Evolutionary conservation across 92 coral and sea anemone genomes (phyloP), one percentile per base, ranked within the genome.

Genomic region (Ricordea florida): DNA sequence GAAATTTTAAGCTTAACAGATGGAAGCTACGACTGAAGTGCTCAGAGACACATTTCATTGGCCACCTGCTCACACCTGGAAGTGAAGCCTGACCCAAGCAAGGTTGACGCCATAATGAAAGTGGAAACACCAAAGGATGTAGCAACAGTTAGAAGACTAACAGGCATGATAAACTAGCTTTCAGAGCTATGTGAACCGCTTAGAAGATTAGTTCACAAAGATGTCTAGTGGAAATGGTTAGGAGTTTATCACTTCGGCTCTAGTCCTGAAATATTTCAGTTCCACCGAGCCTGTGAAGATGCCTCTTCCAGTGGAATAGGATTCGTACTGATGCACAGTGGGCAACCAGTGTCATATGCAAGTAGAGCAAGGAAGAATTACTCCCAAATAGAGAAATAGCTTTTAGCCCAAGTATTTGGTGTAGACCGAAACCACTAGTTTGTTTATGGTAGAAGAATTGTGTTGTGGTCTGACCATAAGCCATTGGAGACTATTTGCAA

Each of bases 71-170:
- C 10, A 79, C 78, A 16, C 32, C 69, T 11, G 77, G 73, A 72
- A 67, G 57, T 78, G n/a, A 67, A 66, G 24, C 55, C 84, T 23
- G 76, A 66, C 50, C 76, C 84, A 13, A 45, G 36, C 13, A 76
- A 76, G 29, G 56, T 76, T 0, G 41, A 76, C 21, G 75, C 75
- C 5, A 47, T 65, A 7, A 21, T 65, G 16, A 51, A 78, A 34
- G 66, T 78, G 69, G 58, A 65, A 11, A 38, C 43, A 56, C 84
- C 84, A 36, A 33, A 15, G 5, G 55, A 62, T 44, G 45, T 51
- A n/a, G 66, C 49, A 2, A 76, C 63, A n/a, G 76, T 41, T 23
- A 45, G 57, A 25, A 24, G 67, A 21, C 28, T 66, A 17, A 52
- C 66, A 42, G 67, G 84, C 45, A 44, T 43, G 21, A 37, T 52